These are phyloP conservation scores for Rhorus exstirpatorius DNA, from an alignment of 2,888 invertebrate species.

Conservation along the genomic window DNA sequence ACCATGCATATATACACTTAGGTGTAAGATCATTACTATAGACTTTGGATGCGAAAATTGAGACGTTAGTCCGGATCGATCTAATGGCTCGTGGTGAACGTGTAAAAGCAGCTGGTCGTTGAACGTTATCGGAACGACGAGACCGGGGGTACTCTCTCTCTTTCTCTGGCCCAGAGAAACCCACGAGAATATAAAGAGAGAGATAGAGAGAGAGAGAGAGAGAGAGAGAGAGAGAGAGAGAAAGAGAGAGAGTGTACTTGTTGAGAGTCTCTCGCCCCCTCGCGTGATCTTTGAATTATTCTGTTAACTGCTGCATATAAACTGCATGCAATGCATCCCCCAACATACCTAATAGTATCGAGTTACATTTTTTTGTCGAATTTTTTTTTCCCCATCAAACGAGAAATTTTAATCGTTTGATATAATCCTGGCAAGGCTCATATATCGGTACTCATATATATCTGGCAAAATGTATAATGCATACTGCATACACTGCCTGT, in stretches of 20 bases:
- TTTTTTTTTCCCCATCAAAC: slow-evolving; percentile 14
- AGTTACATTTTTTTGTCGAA: slow-evolving; percentile 27
- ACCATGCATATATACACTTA: not conserved
- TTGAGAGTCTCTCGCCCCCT: slow-evolving; percentile 54
- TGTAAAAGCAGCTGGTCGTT: slow-evolving; percentile 73
- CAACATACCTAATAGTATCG: slow-evolving; percentile 45
- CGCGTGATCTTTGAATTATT: slow-evolving; percentile 69
- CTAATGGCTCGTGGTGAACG: slow-evolving; percentile 66
- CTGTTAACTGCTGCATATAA: slow-evolving; percentile 58
- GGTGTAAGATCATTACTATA: not conserved
- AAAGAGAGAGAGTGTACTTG: slow-evolving; percentile 19
- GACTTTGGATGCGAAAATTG: slow-evolving; percentile 64
- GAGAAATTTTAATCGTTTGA: slow-evolving; percentile 63
- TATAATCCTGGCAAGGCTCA: slow-evolving; percentile 59
- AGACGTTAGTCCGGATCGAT: slow-evolving; percentile 69
- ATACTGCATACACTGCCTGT: slow-evolving; percentile 30
- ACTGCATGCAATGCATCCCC: slow-evolving; percentile 25
- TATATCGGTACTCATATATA: slow-evolving; percentile 61
- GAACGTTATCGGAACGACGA: slow-evolving; percentile 72
- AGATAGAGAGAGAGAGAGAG: not conserved
- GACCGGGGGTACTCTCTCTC: slow-evolving; percentile 57
- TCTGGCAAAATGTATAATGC: slow-evolving; percentile 40
- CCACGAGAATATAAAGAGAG: slow-evolving; percentile 24
- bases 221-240: slow-evolving; percentile 17
- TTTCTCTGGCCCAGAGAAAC: slow-evolving; percentile 27